phyloP scores from a whole-genome alignment of 1,140 invertebrate genomes.

The Drosophila mayri region DNA sequence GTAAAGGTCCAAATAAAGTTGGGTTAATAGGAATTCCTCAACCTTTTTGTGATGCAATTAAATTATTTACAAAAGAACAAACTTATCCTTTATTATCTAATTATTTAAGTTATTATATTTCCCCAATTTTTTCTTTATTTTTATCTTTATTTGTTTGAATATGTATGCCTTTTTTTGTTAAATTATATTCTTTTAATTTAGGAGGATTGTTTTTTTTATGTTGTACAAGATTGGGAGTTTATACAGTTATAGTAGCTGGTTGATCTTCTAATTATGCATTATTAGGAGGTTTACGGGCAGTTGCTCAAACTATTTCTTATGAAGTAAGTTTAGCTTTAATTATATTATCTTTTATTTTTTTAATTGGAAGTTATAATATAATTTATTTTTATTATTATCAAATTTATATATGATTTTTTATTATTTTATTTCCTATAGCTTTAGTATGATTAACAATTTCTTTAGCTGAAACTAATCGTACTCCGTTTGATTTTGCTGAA shows the following conservation, averaged over 20 bases:
- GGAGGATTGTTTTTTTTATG: slow-evolving; percentile 76
- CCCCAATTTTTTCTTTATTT: slow-evolving; percentile 86
- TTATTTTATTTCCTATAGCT: slow-evolving; percentile 86
- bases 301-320: slow-evolving; percentile 87
- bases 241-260: slow-evolving; percentile 84
- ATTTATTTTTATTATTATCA: slow-evolving; percentile 79
- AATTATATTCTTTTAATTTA: slow-evolving; percentile 80
- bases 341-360: slow-evolving; percentile 69
- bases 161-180: slow-evolving; percentile 85
- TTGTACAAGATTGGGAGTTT: slow-evolving; percentile 86
- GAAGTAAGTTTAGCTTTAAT: slow-evolving; percentile 84
- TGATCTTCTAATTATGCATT: slow-evolving; percentile 89
- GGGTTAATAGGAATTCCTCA: slow-evolving; percentile 87
- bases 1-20: slow-evolving; percentile 89
- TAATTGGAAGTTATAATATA: slow-evolving; percentile 66
- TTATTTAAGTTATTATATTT: slow-evolving; percentile 87
- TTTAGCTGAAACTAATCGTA: slow-evolving; percentile 90
- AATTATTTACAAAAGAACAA: slow-evolving; percentile 88
- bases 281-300: slow-evolving; percentile 87
- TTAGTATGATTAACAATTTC: slow-evolving; percentile 87
- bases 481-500: slow-evolving; percentile 92
- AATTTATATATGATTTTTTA: slow-evolving; percentile 85
- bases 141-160: slow-evolving; percentile 86
- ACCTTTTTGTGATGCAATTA: slow-evolving; percentile 89
- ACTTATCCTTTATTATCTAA: slow-evolving; percentile 85